These are phyloP conservation scores for Colinus virginianus DNA, from an alignment of 2,113 vertebrate genomes.

Conservation along the genomic window DNA sequence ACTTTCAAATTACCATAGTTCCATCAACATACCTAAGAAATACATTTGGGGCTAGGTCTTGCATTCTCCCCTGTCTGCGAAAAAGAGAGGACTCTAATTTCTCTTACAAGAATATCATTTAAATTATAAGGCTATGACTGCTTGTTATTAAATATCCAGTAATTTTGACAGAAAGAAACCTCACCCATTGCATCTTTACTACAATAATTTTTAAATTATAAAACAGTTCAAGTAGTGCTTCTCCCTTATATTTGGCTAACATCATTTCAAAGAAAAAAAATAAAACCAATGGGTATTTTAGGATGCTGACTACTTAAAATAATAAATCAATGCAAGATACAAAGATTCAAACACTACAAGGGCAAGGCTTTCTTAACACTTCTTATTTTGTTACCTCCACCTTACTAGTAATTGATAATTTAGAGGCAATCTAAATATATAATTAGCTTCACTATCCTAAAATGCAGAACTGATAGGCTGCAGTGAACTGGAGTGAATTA, in stretches of 20 bases:
- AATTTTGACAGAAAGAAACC: background rate
- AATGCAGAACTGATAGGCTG: background rate
- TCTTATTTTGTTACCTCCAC: background rate
- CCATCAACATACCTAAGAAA: background rate
- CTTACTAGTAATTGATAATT: background rate
- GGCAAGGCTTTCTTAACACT: background rate
- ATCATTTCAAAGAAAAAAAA: conserved; percentile 18
- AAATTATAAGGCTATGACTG: background rate
- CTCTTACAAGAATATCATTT: background rate
- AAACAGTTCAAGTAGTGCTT: background rate
- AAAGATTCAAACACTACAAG: conserved; percentile 44
- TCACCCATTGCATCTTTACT: background rate
- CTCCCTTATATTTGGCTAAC: conserved; percentile 30
- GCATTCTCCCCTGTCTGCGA: background rate
- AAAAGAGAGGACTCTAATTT: background rate
- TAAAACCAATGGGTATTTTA: background rate
- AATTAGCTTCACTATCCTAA: background rate
- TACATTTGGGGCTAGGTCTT: background rate
- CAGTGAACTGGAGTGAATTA: background rate
- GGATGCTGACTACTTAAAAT: conserved; percentile 56
- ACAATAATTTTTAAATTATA: background rate
- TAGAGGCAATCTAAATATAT: background rate
- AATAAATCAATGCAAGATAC: conserved; percentile 51
- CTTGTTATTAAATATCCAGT: background rate
- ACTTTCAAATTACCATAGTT: background rate